Conservation (phyloP, 2,797 vertebrate species). For the Neosilurus mollespiculum region DNA sequence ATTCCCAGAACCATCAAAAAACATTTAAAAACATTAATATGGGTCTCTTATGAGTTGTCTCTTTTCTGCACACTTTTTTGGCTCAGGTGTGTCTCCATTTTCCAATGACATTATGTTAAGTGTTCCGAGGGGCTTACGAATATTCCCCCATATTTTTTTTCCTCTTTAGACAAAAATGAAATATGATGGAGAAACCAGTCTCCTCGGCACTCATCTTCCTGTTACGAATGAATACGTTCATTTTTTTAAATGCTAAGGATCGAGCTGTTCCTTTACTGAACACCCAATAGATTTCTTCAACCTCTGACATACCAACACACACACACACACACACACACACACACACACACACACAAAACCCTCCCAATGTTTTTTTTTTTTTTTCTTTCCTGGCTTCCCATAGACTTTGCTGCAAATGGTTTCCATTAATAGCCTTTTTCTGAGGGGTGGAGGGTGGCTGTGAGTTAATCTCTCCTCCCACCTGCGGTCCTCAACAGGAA, state of each 20-base stretch:
- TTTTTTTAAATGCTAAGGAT: constrained; percentile 38
- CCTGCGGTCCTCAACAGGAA: constrained; percentile 53
- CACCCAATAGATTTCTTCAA: constrained; percentile 39
- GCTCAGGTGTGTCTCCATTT: constrained; percentile 51
- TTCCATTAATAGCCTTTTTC: constrained; percentile 44
- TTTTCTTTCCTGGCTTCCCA: constrained; percentile 25
- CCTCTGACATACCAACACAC: constrained; percentile 26
- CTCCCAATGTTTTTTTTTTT: constrained; percentile 27
- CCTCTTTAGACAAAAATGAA: constrained; percentile 44
- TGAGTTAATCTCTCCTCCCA: constrained; percentile 51
- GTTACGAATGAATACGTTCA: constrained; percentile 29
- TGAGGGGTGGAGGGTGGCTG: constrained; percentile 37
- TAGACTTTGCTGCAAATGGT: constrained; percentile 39
- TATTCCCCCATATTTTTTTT: constrained; percentile 24
- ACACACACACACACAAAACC: neutral
- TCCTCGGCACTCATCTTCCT: constrained; percentile 37
- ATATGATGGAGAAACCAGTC: constrained; percentile 56
- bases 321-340: constrained; percentile 4
- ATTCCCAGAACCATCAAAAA: constrained; percentile 55
- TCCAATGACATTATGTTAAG: constrained; percentile 54
- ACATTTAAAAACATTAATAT: constrained; percentile 45
- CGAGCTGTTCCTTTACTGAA: constrained; percentile 38
- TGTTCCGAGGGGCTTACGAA: constrained; percentile 45
- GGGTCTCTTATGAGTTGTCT: constrained; percentile 43
- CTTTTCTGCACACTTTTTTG: constrained; percentile 38